Evolutionary conservation across 2,113 vertebrate genomes (phyloP), one percentile per base, ranked within the genome.

Genomic region (Colinus virginianus): DNA sequence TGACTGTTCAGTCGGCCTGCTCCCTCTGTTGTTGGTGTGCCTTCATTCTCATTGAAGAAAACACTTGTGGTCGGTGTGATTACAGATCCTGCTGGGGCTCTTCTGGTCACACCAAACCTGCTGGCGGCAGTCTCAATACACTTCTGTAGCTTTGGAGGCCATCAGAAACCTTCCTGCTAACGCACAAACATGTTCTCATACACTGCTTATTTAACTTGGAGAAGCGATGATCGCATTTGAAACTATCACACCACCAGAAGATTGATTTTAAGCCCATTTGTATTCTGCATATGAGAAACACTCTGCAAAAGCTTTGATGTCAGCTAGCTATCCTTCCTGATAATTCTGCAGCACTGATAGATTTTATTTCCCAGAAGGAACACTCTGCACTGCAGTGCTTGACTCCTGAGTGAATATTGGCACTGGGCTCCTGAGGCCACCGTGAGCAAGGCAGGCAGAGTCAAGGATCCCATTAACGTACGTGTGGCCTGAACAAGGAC

Each of bases 41-140:
- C 95, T 94, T 84, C 48, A 53, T 53, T 71, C 58, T 1, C 43
- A 59, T 42, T 71, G 62, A 84, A 92, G 7, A 81, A 75, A 92
- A 42, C 36, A 80, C 49, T 78, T 46, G 61, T 55, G 23, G 22
- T 62, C 56, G 43, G 11, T 36, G 36, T 28, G 18, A 79, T 72
- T 90, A 53, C 69, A 87, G 63, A 70, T 63, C 62, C 55, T 16
- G 3, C 26, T 17, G 1, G 4, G 53, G 45, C 55, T 87, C 61
- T 87, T 87, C 48, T 64, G 62, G 28, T 56, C 43, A 58, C 25
- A 67, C 61, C 28, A 59, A 75, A 84, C 61, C 56, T 88, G 46
- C 64, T 68, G 66, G 20, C 36, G 53, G 56, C 58, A 82, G 36
- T 53, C 58, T 21, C 5, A 87, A 45, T 78, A 79, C 34, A 43